Base-by-base conservation (phyloP, 2,797 vertebrate genomes). In the Poliocrania exsul region DNA sequence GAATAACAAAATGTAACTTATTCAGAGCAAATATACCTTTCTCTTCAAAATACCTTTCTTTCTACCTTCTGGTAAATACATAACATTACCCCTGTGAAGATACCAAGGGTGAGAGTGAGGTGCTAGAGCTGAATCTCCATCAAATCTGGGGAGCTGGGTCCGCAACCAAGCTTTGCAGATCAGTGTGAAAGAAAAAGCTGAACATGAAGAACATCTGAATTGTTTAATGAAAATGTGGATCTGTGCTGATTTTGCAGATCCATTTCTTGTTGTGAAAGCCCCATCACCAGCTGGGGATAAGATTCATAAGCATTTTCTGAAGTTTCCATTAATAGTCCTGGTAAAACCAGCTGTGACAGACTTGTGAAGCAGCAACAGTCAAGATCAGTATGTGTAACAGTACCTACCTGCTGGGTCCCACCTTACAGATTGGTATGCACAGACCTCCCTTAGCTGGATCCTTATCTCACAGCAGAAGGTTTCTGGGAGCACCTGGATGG, bases 251-350 rank as follows among this genome's bases (percentile, higher is more conserved):
- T 93, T 81, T 86, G 72, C 73, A 75, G 38, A 88, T 82, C 37
- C 8, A 8, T 69, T 40, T 69, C 40, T 67, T 46, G 57, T 54
- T 79, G 29, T 73, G 33, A 75, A 84, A 92, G 57, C 12, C 47
- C 62, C 25, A 51, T 67, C 12, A 2, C 56, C 88, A 94, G 74
- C 86, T 93, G 71, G 54, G 53, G 24, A 69, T 70, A 33, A 88
- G 51, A 79, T 21, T 93, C 58, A 84, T 82, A 92, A 89, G 67
- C 56, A 66, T 81, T 88, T 92, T 49, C 50, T 73, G 70, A 82
- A 38, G n/a, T 64, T 94, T 75, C 71, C 28, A 16, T 70, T 93
- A 86, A 60, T 60, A 84, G 60, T 70, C 13, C 24, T 51, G 35
- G 26, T 80, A 14, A 79, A 87, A 47, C 49, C 80, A 72, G 56